Evolutionary conservation across 1,140 invertebrate genomes (phyloP), one percentile per base, ranked within the genome.

Genomic region (Drosophila lacteicornis): DNA sequence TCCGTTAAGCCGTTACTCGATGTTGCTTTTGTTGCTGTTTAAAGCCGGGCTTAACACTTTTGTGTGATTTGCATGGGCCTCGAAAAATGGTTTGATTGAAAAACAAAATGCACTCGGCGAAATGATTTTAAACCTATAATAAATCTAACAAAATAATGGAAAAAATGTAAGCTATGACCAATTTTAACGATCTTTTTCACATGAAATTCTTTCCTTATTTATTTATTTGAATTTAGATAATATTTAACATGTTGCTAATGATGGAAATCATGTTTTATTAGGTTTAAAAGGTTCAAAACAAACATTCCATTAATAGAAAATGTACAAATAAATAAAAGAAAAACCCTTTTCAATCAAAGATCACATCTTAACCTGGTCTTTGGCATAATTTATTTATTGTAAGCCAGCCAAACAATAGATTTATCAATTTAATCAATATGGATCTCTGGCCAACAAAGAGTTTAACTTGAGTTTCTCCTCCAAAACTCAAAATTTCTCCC

Each of bases 31-130:
- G 46, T 45, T 69, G 66, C 12, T 25, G 19, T 36, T 55, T 55
- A 66, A 76, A 76, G 74, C 71, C 74, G 70, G 70, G 74, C 74
- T 75, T 76, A 65, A 75, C 55, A 75, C 47, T 46, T 74, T 75
- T 76, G 27, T 40, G 66, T 75, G 69, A 73, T 73, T 73, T 73
- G 63, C 61, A 65, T 65, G 50, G 61, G 50, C 50, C 50, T 43
- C 61, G 15, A 65, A 63, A 42, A 56, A 30, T 45, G 36, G 19
- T 47, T 70, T 68, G 49, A 69, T 68, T 45, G 22, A 38, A n/a
- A n/a, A 33, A 1, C 40, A 19, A 12, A 36, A 15, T 75, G 30
- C 60, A 76, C 27, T n/a, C 4, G 33, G 40, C 7, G 25, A 67
- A 55, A 63, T 40, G 9, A 27, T 27, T 27, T 33, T 1, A 9